These are phyloP conservation scores for Anthopleura xanthogrammica DNA, from an alignment of 92 coral and sea anemone species.

Conservation along the genomic window DNA sequence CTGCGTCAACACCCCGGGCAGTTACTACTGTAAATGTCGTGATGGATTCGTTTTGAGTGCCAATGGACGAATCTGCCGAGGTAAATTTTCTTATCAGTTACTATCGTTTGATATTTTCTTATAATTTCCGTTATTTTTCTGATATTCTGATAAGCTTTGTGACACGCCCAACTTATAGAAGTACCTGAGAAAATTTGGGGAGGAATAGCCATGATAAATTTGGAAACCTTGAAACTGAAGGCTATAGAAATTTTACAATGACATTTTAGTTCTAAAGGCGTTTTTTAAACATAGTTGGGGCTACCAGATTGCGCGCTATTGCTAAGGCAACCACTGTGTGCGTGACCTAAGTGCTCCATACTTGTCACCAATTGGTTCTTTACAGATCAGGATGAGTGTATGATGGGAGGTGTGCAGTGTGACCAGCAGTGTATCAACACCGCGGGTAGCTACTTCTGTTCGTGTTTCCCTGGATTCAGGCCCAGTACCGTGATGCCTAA, in stretches of 20 bases:
- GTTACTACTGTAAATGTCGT: slow-evolving; percentile 84
- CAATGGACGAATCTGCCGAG: slow-evolving; percentile 87
- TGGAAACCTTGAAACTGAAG: too few species aligned
- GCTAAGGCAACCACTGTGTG: too few species aligned
- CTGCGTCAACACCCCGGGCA: slow-evolving; percentile 90
- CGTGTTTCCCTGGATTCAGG: slow-evolving; percentile 84
- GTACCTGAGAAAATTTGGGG: too few species aligned
- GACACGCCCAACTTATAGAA: too few species aligned
- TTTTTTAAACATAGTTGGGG: too few species aligned
- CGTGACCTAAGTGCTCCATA: too few species aligned
- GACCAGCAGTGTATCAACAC: slow-evolving; percentile 85
- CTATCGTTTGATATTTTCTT: not conserved
- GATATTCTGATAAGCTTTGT: not conserved
- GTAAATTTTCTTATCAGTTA: slow-evolving; percentile 24
- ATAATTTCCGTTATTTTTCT: not conserved
- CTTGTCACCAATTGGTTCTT: not conserved
- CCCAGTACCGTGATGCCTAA: slow-evolving; percentile 54
- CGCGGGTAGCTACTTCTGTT: slow-evolving; percentile 86
- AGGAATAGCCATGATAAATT: too few species aligned
- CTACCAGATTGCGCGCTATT: too few species aligned
- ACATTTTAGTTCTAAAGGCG: too few species aligned
- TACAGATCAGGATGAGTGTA: slow-evolving; percentile 87
- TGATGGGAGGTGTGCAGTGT: slow-evolving; percentile 87
- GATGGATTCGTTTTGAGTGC: slow-evolving; percentile 86
- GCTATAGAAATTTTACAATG: too few species aligned